Evolutionary conservation across 2,888 invertebrate species (phyloP).

Genomic region (Pegoplata infirma): DNA sequence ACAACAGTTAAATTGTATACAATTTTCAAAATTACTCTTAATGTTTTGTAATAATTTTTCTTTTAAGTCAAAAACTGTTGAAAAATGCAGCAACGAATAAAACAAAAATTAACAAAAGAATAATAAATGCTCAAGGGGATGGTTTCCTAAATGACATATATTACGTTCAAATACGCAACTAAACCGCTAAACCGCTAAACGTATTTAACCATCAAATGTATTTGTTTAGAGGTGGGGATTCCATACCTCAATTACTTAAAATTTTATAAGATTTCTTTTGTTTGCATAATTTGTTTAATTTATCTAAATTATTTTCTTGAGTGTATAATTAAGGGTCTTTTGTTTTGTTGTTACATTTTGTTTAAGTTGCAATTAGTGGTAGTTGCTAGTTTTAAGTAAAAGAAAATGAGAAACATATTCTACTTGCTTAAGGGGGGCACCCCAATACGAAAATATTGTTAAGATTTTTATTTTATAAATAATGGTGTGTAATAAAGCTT

Average conservation of each 20-base stretch:
- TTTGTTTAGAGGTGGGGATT: too few species aligned
- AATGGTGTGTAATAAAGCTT: too few species aligned
- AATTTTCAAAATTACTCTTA: conserved; percentile 32
- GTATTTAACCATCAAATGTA: too few species aligned
- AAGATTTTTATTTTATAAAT: too few species aligned
- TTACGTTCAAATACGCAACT: too few species aligned
- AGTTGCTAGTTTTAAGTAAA: conserved; percentile 31
- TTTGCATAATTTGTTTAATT: neutral
- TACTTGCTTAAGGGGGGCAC: too few species aligned
- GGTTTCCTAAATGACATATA: too few species aligned
- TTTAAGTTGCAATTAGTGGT: conserved; percentile 35
- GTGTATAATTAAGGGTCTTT: conserved; percentile 45
- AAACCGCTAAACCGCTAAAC: too few species aligned
- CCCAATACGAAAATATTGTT: too few species aligned
- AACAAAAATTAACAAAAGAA: neutral
- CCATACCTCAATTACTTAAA: neutral
- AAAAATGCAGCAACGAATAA: conserved; percentile 2
- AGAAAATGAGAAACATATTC: too few species aligned
- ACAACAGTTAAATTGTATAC: conserved; percentile 8
- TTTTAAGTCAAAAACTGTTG: conserved; percentile 12
- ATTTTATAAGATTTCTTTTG: neutral
- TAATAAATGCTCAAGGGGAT: too few species aligned
- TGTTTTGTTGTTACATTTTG: conserved; percentile 11
- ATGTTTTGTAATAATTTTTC: conserved; percentile 21
- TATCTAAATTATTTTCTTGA: conserved; percentile 21